These are phyloP conservation scores for Australoheros scitulus DNA, from an alignment of 2,113 vertebrate genomes.

Conservation along the genomic window DNA sequence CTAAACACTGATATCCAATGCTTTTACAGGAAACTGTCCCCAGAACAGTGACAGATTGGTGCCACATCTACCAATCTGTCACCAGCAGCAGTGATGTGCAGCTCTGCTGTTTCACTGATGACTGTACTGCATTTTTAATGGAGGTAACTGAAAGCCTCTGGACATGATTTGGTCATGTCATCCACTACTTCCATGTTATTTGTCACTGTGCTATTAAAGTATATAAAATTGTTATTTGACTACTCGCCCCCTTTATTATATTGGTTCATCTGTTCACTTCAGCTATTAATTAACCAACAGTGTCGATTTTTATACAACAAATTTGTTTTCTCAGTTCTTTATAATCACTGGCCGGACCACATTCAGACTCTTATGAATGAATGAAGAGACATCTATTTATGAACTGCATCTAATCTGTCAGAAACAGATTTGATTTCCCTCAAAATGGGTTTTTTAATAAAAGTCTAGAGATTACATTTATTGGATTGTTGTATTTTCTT, in stretches of 20 bases:
- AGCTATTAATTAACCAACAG: neutral
- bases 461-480: neutral
- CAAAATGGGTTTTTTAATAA: neutral
- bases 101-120: neutral
- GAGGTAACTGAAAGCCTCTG: neutral
- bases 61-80: neutral
- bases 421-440: neutral
- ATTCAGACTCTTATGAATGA: neutral
- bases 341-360: neutral
- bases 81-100: neutral
- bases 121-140: constrained; percentile 2
- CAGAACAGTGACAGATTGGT: neutral
- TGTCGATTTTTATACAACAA: neutral
- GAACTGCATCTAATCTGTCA: neutral
- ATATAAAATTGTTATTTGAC: neutral
- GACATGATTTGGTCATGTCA: neutral
- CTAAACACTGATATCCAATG: neutral
- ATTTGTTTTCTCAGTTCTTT: neutral
- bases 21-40: neutral
- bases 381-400: neutral
- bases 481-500: neutral
- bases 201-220: neutral
- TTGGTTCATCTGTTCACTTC: neutral
- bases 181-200: neutral
- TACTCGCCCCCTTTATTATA: neutral